These are phyloP conservation scores for Brassicogethes aeneus DNA, from an alignment of 2,888 invertebrate species.

Conservation along the genomic window DNA sequence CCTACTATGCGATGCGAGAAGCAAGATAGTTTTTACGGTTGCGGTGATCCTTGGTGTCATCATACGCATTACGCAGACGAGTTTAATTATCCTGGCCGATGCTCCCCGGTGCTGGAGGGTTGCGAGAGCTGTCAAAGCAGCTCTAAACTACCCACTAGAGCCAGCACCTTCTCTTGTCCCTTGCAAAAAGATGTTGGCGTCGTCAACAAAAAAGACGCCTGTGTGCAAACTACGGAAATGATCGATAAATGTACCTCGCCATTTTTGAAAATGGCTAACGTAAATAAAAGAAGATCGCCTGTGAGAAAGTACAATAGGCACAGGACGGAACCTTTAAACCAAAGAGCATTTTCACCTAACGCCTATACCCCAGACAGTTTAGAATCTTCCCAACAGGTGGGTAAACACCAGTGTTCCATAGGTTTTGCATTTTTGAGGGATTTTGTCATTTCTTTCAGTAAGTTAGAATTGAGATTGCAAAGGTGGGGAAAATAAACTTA, in stretches of 20 bases:
- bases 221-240: conserved; percentile 46
- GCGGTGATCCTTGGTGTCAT: conserved; percentile 43
- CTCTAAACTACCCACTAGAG: conserved; percentile 24
- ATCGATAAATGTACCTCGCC: conserved; percentile 40
- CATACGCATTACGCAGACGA: conserved; percentile 32
- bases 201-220: conserved; percentile 40
- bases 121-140: conserved; percentile 37
- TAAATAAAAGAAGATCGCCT: conserved; percentile 15
- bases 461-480: too few species aligned
- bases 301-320: conserved; percentile 18
- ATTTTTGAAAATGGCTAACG: conserved; percentile 25
- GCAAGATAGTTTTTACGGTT: conserved; percentile 30
- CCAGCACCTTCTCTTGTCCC: conserved; percentile 32
- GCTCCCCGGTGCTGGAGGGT: conserved; percentile 39
- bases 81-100: conserved; percentile 21
- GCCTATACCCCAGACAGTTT: conserved; percentile 36
- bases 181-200: conserved; percentile 25
- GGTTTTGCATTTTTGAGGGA: background rate
- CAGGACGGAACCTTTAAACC: conserved; percentile 28
- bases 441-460: background rate
- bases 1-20: conserved; percentile 29
- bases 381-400: conserved; percentile 24
- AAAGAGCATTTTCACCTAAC: conserved; percentile 22
- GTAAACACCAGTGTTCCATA: conserved; percentile 2
- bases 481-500: too few species aligned